Evolutionary conservation across 2,113 vertebrate genomes (phyloP).

Genomic region (Chaetodon auriga): DNA sequence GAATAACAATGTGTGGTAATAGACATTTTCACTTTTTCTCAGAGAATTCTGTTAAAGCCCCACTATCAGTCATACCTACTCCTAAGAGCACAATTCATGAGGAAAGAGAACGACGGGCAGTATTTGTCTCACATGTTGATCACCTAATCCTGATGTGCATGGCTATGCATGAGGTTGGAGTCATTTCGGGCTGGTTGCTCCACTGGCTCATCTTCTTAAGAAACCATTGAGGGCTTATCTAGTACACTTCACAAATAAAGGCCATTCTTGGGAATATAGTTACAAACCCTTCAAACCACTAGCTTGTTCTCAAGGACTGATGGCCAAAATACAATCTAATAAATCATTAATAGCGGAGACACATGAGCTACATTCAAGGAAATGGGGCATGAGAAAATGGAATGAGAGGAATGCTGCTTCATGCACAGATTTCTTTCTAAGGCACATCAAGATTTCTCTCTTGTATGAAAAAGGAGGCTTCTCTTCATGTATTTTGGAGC

Average conservation of each 20-base stretch:
- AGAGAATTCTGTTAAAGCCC: background rate
- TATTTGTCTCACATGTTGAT: slow-evolving; percentile 44
- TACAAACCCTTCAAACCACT: background rate
- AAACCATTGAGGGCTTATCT: slow-evolving; percentile 18
- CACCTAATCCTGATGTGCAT: slow-evolving; percentile 51
- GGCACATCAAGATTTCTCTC: slow-evolving; percentile 7
- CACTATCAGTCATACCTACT: background rate
- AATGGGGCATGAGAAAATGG: background rate
- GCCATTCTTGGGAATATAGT: background rate
- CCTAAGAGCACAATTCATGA: background rate
- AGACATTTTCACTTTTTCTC: background rate
- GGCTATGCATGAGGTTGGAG: slow-evolving; percentile 52
- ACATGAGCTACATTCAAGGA: background rate
- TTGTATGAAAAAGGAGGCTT: slow-evolving; percentile 4
- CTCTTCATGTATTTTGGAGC: slow-evolving; percentile 20
- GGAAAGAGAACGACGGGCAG: background rate
- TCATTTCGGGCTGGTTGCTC: slow-evolving; percentile 24
- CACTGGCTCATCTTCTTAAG: slow-evolving; percentile 8
- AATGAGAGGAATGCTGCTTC: background rate
- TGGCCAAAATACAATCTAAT: background rate
- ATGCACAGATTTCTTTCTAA: slow-evolving; percentile 13
- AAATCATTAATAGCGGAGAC: background rate
- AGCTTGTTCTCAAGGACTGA: background rate
- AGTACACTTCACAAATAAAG: slow-evolving; percentile 10
- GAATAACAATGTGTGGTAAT: background rate